Conservation (phyloP, 2,888 invertebrate genomes). For the Pinctada fucata region DNA sequence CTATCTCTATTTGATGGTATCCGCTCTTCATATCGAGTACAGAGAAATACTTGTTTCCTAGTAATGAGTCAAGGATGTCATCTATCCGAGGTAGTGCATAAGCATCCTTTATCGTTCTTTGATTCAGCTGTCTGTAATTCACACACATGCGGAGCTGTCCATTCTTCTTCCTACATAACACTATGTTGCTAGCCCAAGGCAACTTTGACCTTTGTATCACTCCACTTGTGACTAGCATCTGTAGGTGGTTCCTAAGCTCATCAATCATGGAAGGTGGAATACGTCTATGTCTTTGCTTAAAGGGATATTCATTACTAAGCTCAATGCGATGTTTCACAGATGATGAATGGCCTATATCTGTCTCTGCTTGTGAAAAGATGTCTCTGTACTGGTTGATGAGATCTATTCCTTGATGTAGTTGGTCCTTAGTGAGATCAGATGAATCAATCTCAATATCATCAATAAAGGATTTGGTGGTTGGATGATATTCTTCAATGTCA, state of each 20-base stretch:
- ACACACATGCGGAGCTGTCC: conserved; percentile 31
- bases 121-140: conserved; percentile 28
- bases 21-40: too few species aligned
- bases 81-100: too few species aligned
- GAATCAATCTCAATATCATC: background rate
- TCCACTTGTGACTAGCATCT: conserved; percentile 11
- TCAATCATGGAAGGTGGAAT: conserved; percentile 28
- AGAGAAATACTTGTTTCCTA: too few species aligned
- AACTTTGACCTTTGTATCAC: conserved; percentile 18
- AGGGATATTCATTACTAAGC: conserved; percentile 19
- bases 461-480: background rate
- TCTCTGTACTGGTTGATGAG: conserved; percentile 6
- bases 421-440: conserved; percentile 5
- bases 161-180: conserved; percentile 27
- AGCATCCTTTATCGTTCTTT: too few species aligned
- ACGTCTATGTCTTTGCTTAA: conserved; percentile 26
- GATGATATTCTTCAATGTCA: conserved; percentile 6
- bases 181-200: conserved; percentile 25
- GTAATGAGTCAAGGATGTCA: too few species aligned
- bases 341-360: conserved; percentile 22
- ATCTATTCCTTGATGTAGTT: conserved; percentile 1
- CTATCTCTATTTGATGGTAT: too few species aligned
- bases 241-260: conserved; percentile 28
- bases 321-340: conserved; percentile 30
- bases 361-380: conserved; percentile 25